These are phyloP conservation scores for Cisticola juncidis DNA, from an alignment of 2,113 vertebrate species.

Conservation along the genomic window DNA sequence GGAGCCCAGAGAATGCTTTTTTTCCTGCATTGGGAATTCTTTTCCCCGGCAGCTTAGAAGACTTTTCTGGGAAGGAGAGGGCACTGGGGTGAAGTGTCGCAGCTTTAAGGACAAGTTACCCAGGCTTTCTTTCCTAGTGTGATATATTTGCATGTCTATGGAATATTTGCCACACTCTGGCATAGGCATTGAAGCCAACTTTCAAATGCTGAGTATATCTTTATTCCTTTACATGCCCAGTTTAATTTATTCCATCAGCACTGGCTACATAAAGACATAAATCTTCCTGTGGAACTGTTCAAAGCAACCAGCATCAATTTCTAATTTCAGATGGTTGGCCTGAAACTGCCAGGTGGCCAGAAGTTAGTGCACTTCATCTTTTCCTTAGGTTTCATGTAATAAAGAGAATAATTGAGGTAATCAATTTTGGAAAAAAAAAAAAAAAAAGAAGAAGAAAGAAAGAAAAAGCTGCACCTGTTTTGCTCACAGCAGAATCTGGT, in stretches of 20 bases:
- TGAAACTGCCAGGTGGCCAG: slow-evolving; percentile 28
- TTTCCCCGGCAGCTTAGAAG: background rate
- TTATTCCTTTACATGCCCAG: slow-evolving; percentile 28
- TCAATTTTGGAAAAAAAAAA: background rate
- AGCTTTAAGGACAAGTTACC: slow-evolving; percentile 13
- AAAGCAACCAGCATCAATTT: slow-evolving; percentile 49
- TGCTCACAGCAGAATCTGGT: background rate
- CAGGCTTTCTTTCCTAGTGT: background rate
- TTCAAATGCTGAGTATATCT: slow-evolving; percentile 45
- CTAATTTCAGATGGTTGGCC: slow-evolving; percentile 41
- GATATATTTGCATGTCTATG: background rate
- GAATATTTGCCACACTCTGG: slow-evolving; percentile 29
- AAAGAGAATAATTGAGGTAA: slow-evolving; percentile 41
- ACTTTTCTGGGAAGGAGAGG: background rate
- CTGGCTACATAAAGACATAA: slow-evolving; percentile 35
- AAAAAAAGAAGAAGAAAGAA: background rate
- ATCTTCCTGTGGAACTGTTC: slow-evolving; percentile 24
- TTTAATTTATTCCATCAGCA: slow-evolving; percentile 57
- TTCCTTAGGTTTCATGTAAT: slow-evolving; percentile 36
- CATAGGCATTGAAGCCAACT: background rate
- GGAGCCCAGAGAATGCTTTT: background rate
- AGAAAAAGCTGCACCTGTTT: slow-evolving; percentile 24
- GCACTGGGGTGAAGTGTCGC: background rate
- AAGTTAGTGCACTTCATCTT: slow-evolving; percentile 31
- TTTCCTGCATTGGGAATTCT: background rate